These are phyloP conservation scores for Maniola hyperantus DNA, from an alignment of 2,888 invertebrate species.

Conservation along the genomic window DNA sequence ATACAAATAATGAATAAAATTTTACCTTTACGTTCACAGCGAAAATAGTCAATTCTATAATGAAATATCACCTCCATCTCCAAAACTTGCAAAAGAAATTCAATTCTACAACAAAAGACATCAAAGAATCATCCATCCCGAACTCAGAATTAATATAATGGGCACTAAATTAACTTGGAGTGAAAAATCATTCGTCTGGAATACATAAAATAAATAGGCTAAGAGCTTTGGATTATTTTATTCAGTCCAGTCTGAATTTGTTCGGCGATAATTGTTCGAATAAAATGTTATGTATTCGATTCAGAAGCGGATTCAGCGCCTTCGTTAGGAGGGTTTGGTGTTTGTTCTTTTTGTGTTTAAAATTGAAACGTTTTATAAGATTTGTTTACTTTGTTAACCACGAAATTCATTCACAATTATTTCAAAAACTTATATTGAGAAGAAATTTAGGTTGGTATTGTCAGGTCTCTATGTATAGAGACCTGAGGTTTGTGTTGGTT, in stretches of 20 bases:
- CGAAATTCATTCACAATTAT: neutral
- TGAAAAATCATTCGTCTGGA: constrained; percentile 50
- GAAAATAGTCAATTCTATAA: neutral
- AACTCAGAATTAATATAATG: constrained; percentile 57
- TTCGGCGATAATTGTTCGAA: constrained; percentile 39
- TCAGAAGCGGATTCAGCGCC: constrained; percentile 1
- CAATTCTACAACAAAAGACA: constrained; percentile 56
- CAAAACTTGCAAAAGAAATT: constrained; percentile 52
- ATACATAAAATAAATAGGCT: constrained; percentile 62
- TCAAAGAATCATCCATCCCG: constrained; percentile 39
- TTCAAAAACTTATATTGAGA: too few species aligned
- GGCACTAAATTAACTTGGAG: constrained; percentile 57
- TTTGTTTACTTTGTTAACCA: neutral
- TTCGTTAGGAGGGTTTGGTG: neutral
- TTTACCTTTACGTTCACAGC: neutral
- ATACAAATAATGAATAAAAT: neutral
- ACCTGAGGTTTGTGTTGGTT: too few species aligned
- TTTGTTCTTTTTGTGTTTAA: neutral
- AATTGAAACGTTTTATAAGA: neutral
- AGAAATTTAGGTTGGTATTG: too few species aligned
- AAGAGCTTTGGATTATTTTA: constrained; percentile 43
- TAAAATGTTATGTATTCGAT: constrained; percentile 46
- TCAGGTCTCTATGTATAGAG: too few species aligned
- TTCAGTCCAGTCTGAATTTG: constrained; percentile 44
- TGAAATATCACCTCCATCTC: constrained; percentile 4